Evolutionary conservation across 2,888 invertebrate species (phyloP), one percentile per base, ranked within the genome.

Genomic region (Melinopterus prodromus): DNA sequence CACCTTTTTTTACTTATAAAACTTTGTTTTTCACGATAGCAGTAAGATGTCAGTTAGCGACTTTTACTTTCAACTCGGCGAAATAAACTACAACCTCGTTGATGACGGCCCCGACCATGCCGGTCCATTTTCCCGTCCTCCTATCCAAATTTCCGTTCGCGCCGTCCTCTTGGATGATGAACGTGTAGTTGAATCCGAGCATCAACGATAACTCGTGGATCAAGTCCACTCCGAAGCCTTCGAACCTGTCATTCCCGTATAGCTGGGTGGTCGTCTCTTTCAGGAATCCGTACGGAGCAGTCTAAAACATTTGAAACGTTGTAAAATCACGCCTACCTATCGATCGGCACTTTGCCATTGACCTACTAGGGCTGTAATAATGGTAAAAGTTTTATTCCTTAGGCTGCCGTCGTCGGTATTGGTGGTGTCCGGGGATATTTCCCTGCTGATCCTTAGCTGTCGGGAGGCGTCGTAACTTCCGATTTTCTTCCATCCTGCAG

Each of bases 191-290:
- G 88, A 98, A 98, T 70, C 94, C 94, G 16, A 96, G 91, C 86
- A 94, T 92, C 86, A 93, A 91, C 12, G 96, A 92, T 72, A 98
- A 90, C 87, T 96, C 95, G 69, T 95, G 91, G 79, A 98, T 94
- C 15, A 98, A 90, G 87, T 98, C 98, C 78, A 98, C 94, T 38
- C 96, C 96, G 86, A 96, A 98, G 6, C 97, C 97, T 89, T 97
- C 97, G 86, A 93, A 97, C 16, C 94, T 92, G 82, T 95, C 95
- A 86, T 97, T 97, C 1, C 97, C 97, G 76, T 91, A 91, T 78
- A 96, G 90, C 82, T 88, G 89, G 0, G 87, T 89, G 15, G 93
- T 88, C 0, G 94, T 93, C 85, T 95, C 93, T 87, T 94, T 97
- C 15, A 95, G 87, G 96, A 97, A 97, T 12, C 96, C 95, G 85